Evolutionary conservation across 2,888 invertebrate species (phyloP).

Genomic region (Plebejus argus): DNA sequence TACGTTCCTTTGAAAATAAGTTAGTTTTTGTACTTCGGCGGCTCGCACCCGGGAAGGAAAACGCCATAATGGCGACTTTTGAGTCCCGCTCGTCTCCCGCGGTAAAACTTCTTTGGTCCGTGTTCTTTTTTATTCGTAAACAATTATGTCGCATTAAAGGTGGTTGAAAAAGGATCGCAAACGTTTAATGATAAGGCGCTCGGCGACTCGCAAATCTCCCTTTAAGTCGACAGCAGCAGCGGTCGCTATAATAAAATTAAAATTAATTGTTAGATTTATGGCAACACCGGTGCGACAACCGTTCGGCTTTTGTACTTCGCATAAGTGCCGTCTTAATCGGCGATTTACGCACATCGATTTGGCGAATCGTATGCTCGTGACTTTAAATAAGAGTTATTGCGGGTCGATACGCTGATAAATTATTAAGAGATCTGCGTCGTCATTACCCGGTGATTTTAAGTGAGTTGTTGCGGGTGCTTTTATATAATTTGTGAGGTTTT

Average conservation of each 20-base stretch:
- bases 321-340: slow-evolving; percentile 68
- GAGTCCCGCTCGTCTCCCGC: slow-evolving; percentile 53
- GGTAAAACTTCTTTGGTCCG: slow-evolving; percentile 56
- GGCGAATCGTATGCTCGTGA: slow-evolving; percentile 35
- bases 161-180: slow-evolving; percentile 59
- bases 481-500: background rate
- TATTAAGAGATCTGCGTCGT: slow-evolving; percentile 25
- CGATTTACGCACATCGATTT: slow-evolving; percentile 65
- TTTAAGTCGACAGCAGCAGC: slow-evolving; percentile 70
- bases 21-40: slow-evolving; percentile 70
- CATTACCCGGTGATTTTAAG: slow-evolving; percentile 18
- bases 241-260: slow-evolving; percentile 62
- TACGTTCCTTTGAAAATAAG: slow-evolving; percentile 74
- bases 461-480: slow-evolving; percentile 24
- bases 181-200: slow-evolving; percentile 71
- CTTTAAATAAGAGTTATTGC: slow-evolving; percentile 37
- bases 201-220: slow-evolving; percentile 68
- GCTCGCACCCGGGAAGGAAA: slow-evolving; percentile 61
- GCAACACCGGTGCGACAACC: slow-evolving; percentile 53
- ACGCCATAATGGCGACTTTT: slow-evolving; percentile 73
- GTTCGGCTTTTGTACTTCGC: slow-evolving; percentile 62
- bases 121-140: slow-evolving; percentile 63
- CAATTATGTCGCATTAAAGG: slow-evolving; percentile 65
- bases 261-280: slow-evolving; percentile 75
- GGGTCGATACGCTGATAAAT: slow-evolving; percentile 31